Evolutionary conservation across 2,888 invertebrate genomes (phyloP).

Genomic region (Philaethria dido): DNA sequence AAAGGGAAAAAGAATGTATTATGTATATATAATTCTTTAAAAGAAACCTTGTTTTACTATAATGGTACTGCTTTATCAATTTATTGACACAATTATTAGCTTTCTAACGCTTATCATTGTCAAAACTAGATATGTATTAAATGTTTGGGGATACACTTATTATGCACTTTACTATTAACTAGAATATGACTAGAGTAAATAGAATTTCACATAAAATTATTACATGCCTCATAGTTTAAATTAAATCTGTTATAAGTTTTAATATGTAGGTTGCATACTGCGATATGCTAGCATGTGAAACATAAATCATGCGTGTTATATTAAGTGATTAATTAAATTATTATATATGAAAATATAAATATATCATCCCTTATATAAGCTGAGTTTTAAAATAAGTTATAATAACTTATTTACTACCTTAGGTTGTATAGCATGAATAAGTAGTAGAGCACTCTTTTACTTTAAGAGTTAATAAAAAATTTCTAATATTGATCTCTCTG

Average conservation of each 20-base stretch:
- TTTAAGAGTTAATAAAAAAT: conserved; percentile 25
- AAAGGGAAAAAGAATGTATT: background rate
- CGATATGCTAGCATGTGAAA: background rate
- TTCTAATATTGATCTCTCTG: conserved; percentile 16
- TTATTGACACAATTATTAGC: too few relatives aligned
- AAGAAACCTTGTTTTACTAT: background rate
- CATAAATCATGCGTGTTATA: background rate
- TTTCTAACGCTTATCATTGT: too few relatives aligned
- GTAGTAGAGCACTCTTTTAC: conserved; percentile 10
- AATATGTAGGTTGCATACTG: conserved; percentile 1
- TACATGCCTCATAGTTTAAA: background rate
- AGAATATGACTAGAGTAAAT: too few relatives aligned
- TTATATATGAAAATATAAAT: background rate
- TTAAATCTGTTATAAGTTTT: background rate
- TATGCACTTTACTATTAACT: too few relatives aligned
- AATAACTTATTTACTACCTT: background rate
- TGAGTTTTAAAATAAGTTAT: too few relatives aligned
- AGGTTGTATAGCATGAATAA: background rate
- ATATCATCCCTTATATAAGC: too few relatives aligned
- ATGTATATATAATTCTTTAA: background rate
- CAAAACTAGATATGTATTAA: too few relatives aligned
- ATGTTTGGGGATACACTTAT: too few relatives aligned
- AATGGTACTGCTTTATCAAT: too few relatives aligned
- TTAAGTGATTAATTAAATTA: background rate
- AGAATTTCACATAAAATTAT: background rate